Base-by-base conservation (phyloP, 2,888 invertebrate genomes). In the Lasioglossum marginatum region DNA sequence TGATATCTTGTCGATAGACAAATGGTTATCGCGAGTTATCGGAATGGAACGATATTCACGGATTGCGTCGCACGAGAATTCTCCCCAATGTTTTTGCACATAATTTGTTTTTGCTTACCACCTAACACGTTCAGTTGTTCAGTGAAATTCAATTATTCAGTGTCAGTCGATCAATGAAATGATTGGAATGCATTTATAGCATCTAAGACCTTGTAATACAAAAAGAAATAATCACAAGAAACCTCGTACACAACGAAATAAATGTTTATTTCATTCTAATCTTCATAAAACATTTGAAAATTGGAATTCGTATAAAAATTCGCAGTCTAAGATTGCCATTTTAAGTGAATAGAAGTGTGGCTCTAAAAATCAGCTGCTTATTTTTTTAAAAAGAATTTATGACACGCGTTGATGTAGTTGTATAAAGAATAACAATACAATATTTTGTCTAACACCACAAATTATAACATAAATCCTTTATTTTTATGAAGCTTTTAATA, bases 1-100 rank as follows among this genome's bases (percentile, higher is more conserved):
- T 88, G 81, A 63, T 85, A 84, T 80, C 76, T 80, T 77, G 66
- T 81, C 83, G 66, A 83, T 81, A 81, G 81, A 86, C 34, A 77
- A 81, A 72, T 71, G 81, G 81, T 70, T 60, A 74, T 73, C 75
- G 34, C 79, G 19, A 72, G 73, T 85, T 85, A 57, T 85, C 74
- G 52, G 81, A 74, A 63, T 60, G 34, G 78, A 83, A 74, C 57
- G 70, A 71, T 48, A 52, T 68, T 37, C 71, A 31, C 68, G 74
- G 31, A 48, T 68, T 57, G 34, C n/a, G 57, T 40, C 4, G 37
- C 27, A 48, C n/a, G 68, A 66, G 66, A 43, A 37, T 63, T 45
- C 75, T 37, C 43, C 19, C 27, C 43, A 4, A 23, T 40, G 37
- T 70, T 40, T n/a, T 12, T 37, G 37, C 23, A 14, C n/a, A 37